Percentiles rank a stretch among this genome's conserved stretches.
Conservation (phyloP, 2,888 invertebrate genomes). For the Crocallis elinguaria region DNA sequence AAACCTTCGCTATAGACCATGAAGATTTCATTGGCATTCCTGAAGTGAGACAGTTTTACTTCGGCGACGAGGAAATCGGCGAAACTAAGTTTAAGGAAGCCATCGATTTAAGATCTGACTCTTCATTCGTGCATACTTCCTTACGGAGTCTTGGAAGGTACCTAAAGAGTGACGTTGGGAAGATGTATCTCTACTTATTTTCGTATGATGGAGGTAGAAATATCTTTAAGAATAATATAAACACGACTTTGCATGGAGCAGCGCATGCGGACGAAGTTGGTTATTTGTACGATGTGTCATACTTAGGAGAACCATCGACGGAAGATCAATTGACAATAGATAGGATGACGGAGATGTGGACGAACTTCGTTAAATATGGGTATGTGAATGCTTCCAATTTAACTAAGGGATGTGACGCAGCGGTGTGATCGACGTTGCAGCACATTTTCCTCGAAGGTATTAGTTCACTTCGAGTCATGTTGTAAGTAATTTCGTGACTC, state of each 20-base stretch:
- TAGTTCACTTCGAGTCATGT: too few relatives aligned
- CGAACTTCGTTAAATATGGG: slow-evolving; percentile 56
- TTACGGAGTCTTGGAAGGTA: slow-evolving; percentile 42
- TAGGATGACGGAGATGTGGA: slow-evolving; percentile 44
- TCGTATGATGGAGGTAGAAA: slow-evolving; percentile 49
- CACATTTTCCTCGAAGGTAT: too few relatives aligned
- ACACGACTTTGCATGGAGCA: slow-evolving; percentile 44
- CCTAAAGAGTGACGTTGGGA: slow-evolving; percentile 35
- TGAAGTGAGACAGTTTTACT: slow-evolving; percentile 41
- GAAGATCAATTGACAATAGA: slow-evolving; percentile 49
- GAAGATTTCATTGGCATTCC: slow-evolving; percentile 31
- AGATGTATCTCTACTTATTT: slow-evolving; percentile 50
- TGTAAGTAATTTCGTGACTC: too few relatives aligned
- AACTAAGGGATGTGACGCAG: too few relatives aligned
- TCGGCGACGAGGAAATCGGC: slow-evolving; percentile 41
- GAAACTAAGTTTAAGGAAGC: slow-evolving; percentile 27
- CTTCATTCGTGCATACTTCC: slow-evolving; percentile 42
- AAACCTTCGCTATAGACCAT: slow-evolving; percentile 38
- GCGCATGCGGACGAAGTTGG: slow-evolving; percentile 52
- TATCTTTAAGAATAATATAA: slow-evolving; percentile 28
- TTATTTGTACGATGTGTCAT: slow-evolving; percentile 46
- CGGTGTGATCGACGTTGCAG: too few relatives aligned
- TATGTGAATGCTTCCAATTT: slow-evolving; percentile 22
- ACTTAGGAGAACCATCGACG: slow-evolving; percentile 24
- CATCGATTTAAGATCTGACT: slow-evolving; percentile 48